A percentile compares a stretch with the other conserved stretches of the same genome.
These are phyloP conservation scores for Tubulanus polymorphus DNA, from an alignment of 2,888 invertebrate genomes.

Conservation along the genomic window DNA sequence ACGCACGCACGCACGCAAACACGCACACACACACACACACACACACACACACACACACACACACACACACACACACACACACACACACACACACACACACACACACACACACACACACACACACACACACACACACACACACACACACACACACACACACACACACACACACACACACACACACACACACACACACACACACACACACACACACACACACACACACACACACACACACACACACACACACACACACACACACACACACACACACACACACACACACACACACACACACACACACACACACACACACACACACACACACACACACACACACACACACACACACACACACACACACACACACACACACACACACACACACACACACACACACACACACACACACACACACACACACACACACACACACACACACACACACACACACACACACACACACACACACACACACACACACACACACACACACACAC, in stretches of 20 bases:
- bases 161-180: conserved; percentile 17
- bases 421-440: conserved; percentile 16
- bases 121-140: conserved; percentile 17
- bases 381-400: conserved; percentile 10
- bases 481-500: conserved; percentile 11
- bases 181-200: conserved; percentile 16
- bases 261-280: conserved; percentile 16
- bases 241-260: conserved; percentile 17
- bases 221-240: conserved; percentile 8
- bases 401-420: conserved; percentile 15
- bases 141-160: conserved; percentile 18
- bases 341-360: conserved; percentile 11
- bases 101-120: conserved; percentile 14
- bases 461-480: conserved; percentile 7
- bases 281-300: conserved; percentile 8
- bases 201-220: conserved; percentile 17
- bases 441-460: conserved; percentile 8
- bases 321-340: conserved; percentile 15
- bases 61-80: conserved; percentile 11
- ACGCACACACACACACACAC: conserved; percentile 7
- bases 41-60: conserved; percentile 11
- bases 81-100: conserved; percentile 11
- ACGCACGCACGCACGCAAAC: too few species aligned
- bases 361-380: conserved; percentile 17
- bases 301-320: conserved; percentile 18